These are phyloP conservation scores for Bathynomus jamesi DNA, from an alignment of 1,140 invertebrate genomes.

Conservation along the genomic window DNA sequence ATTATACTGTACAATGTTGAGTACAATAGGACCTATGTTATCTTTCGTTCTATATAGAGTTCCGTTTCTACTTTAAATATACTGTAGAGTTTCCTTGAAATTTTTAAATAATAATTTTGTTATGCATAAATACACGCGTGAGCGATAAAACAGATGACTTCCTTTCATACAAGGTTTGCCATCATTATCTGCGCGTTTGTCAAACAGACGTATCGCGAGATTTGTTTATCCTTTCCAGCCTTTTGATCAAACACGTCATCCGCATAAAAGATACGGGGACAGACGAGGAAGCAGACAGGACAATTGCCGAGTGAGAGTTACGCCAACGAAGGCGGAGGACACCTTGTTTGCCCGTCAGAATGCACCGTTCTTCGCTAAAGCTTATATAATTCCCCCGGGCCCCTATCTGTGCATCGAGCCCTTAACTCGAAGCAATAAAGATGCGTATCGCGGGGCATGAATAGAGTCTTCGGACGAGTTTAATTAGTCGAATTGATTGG, in stretches of 20 bases:
- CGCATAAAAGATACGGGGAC: not conserved
- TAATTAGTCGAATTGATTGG: constrained; percentile 1
- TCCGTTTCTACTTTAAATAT: no score
- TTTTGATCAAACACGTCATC: not conserved
- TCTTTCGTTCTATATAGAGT: no score
- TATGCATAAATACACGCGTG: not conserved
- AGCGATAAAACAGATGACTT: not conserved
- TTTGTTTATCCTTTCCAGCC: not conserved
- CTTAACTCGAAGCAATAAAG: not conserved
- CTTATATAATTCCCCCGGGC: no score
- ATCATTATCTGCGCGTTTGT: not conserved
- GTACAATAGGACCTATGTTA: no score
- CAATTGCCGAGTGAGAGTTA: not conserved
- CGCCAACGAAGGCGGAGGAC: not conserved
- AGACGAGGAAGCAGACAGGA: not conserved
- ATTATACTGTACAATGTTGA: no score
- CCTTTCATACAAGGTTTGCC: not conserved
- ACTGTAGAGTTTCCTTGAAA: no score
- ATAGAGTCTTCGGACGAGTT: not conserved
- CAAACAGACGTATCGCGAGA: not conserved
- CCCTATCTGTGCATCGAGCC: not conserved
- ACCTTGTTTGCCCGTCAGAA: no score
- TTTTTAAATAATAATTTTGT: not conserved
- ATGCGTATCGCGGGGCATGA: not conserved
- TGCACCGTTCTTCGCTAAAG: no score